These are phyloP conservation scores for Pomacea maculata DNA, from an alignment of 1,140 invertebrate genomes.

Conservation along the genomic window DNA sequence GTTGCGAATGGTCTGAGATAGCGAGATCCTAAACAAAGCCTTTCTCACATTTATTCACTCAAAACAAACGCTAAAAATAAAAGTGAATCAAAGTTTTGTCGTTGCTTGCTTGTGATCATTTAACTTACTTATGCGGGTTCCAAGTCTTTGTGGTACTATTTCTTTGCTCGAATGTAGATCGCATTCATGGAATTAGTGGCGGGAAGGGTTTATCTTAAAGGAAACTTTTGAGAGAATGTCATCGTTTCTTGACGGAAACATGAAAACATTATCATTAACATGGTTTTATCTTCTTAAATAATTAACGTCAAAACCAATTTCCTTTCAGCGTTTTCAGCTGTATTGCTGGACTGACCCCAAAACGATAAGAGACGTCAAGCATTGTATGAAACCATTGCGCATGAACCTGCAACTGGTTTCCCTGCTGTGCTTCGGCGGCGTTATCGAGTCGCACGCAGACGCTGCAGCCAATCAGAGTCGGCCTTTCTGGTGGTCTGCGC, in stretches of 20 bases:
- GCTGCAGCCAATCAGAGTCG: slow-evolving; percentile 1
- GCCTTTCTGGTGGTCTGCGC: neutral
- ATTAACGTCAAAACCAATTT: neutral
- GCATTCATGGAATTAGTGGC: neutral
- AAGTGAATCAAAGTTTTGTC: no score
- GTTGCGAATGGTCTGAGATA: slow-evolving; percentile 16
- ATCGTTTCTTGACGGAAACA: neutral
- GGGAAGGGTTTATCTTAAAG: slow-evolving; percentile 4
- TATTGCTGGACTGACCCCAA: neutral
- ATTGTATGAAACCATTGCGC: slow-evolving; percentile 12
- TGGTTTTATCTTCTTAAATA: neutral
- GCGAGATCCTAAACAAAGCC: neutral
- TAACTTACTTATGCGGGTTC: neutral
- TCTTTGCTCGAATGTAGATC: slow-evolving; percentile 16
- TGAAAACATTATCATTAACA: neutral
- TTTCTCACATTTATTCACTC: no score
- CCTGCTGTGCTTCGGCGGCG: neutral
- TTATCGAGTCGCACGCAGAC: neutral
- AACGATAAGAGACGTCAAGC: slow-evolving; percentile 8
- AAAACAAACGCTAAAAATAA: no score
- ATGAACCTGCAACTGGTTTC: slow-evolving; percentile 14
- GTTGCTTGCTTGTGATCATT: neutral
- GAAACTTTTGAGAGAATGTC: slow-evolving; percentile 18
- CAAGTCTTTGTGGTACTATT: slow-evolving; percentile 9
- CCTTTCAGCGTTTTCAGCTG: slow-evolving; percentile 7